These are phyloP conservation scores for Tauraco erythrolophus DNA, from an alignment of 2,113 vertebrate genomes.

Conservation along the genomic window DNA sequence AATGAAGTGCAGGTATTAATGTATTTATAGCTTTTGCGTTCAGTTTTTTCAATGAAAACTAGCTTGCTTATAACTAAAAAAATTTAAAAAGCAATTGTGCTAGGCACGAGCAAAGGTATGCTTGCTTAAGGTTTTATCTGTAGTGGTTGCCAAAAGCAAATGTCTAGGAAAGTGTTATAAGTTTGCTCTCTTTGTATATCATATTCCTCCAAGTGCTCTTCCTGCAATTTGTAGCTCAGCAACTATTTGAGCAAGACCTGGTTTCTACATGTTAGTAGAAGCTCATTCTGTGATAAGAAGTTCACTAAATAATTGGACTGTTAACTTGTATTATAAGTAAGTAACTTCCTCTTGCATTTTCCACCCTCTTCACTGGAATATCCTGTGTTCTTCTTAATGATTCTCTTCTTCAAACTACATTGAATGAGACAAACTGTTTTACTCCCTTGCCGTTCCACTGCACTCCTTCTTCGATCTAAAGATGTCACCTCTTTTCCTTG, in stretches of 20 bases:
- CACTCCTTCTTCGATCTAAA: neutral
- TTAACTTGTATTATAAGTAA: neutral
- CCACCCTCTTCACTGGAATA: neutral
- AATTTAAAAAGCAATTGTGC: fast-evolving
- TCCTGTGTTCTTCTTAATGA: neutral
- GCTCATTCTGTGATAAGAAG: neutral
- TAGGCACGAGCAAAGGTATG: neutral
- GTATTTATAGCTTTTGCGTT: neutral
- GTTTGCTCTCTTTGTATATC: neutral
- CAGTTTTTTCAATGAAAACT: neutral
- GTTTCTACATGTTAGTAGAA: neutral
- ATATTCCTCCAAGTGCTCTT: neutral
- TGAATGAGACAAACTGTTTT: neutral
- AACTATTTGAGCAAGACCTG: neutral
- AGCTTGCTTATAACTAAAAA: neutral
- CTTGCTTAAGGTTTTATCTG: neutral
- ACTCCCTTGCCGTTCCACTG: neutral
- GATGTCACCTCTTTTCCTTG: neutral
- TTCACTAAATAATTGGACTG: neutral
- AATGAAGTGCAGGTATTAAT: neutral
- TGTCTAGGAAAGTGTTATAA: neutral
- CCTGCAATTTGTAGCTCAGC: neutral
- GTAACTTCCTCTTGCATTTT: neutral
- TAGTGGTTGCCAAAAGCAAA: neutral
- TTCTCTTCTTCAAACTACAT: neutral